A percentile compares a stretch with the other conserved stretches of the same genome.
phyloP scores from a whole-genome alignment of 2,888 invertebrate genomes.

The Limnephilus marmoratus region DNA sequence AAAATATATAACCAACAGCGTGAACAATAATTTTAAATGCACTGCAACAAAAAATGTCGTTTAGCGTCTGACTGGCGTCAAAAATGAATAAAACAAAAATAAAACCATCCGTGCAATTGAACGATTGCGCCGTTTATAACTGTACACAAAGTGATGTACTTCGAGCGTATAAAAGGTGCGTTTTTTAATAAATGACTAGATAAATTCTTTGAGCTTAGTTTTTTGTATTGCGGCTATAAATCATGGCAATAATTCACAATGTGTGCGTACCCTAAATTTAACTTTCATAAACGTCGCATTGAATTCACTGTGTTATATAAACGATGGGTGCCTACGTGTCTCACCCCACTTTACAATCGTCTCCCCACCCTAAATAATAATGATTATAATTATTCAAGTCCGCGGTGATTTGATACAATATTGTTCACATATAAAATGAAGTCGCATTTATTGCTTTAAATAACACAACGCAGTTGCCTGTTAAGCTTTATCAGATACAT shows the following conservation, averaged over 20 bases:
- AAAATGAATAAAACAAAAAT: conserved; percentile 29
- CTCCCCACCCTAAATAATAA: conserved; percentile 41
- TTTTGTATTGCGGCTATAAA: conserved; percentile 55
- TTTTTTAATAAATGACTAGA: conserved; percentile 63
- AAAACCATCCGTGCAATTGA: conserved; percentile 7
- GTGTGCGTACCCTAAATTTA: conserved; percentile 60
- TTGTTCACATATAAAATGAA: conserved; percentile 40
- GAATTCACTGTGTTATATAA: conserved; percentile 61
- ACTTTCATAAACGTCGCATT: conserved; percentile 63
- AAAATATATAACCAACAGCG: background rate
- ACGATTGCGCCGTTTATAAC: background rate
- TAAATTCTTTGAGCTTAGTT: conserved; percentile 54
- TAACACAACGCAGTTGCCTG: background rate
- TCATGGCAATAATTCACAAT: conserved; percentile 61
- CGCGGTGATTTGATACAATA: conserved; percentile 54
- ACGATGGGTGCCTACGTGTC: conserved; percentile 50
- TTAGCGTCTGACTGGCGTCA: background rate
- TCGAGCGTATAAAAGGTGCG: conserved; percentile 49
- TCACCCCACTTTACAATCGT: conserved; percentile 42
- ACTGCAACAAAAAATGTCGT: conserved; percentile 7
- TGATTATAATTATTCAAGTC: conserved; percentile 47
- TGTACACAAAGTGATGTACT: conserved; percentile 13
- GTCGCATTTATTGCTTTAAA: conserved; percentile 60
- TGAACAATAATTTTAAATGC: background rate
- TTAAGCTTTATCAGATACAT: background rate